Percentiles rank a stretch among this genome's conserved stretches.
These are phyloP conservation scores for Pocillopora damicornis DNA, from an alignment of 64 coral and sea anemone genomes.

Conservation along the genomic window DNA sequence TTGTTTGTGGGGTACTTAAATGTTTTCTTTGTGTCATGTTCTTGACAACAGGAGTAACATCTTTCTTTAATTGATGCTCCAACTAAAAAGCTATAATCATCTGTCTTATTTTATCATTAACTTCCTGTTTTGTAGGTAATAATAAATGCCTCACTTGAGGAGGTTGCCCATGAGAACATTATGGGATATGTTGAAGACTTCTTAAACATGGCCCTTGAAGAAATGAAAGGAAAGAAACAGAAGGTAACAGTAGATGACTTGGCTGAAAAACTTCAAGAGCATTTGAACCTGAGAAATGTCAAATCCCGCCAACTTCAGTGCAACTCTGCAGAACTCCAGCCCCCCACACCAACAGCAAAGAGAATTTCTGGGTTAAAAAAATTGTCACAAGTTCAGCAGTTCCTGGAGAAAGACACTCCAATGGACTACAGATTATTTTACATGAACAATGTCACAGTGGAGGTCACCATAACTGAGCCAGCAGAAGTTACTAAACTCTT, in stretches of 20 bases:
- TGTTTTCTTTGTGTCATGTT: background rate
- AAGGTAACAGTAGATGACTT: constrained; percentile 53
- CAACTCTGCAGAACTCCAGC: constrained; percentile 26
- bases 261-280: constrained; percentile 42
- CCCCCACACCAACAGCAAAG: constrained; percentile 36
- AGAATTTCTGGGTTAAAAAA: constrained; percentile 32
- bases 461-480: constrained; percentile 13
- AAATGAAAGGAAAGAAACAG: constrained; percentile 8
- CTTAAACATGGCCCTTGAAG: constrained; percentile 38
- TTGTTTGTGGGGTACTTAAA: no score
- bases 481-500: constrained; percentile 29
- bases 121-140: constrained; percentile 45
- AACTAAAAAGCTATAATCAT: no score
- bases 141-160: constrained; percentile 70
- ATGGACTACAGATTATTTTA: background rate
- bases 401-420: background rate
- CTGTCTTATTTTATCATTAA: background rate
- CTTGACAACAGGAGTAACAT: no score
- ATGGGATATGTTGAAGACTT: constrained; percentile 77
- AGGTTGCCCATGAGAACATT: constrained; percentile 88
- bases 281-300: constrained; percentile 54
- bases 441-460: background rate
- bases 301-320: constrained; percentile 52
- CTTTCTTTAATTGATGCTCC: no score
- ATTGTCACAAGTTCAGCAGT: constrained; percentile 40